Percentiles rank a stretch among this genome's conserved stretches.
Evolutionary conservation across 1,140 invertebrate species (phyloP).

Genomic region (Apis laboriosa): DNA sequence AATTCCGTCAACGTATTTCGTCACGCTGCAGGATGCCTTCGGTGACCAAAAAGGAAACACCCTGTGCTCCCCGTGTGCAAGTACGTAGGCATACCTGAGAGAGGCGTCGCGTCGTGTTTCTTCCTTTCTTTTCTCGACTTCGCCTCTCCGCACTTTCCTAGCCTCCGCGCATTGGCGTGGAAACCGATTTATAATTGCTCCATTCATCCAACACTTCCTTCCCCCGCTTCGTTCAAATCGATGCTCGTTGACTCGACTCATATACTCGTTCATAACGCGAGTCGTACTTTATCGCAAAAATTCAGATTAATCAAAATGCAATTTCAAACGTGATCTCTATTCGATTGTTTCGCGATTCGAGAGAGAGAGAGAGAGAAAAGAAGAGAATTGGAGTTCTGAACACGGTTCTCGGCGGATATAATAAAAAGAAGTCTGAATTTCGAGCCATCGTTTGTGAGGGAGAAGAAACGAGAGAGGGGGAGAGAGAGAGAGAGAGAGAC

Average conservation of each 20-base stretch:
- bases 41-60: conserved; percentile 42
- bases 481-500: conserved; percentile 59
- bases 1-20: conserved; percentile 67
- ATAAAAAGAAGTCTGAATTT: background rate
- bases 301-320: no score
- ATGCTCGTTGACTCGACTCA: no score
- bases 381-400: no score
- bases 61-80: background rate
- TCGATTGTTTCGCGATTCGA: no score
- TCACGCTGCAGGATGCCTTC: conserved; percentile 54
- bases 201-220: no score
- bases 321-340: no score
- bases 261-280: no score
- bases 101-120: background rate
- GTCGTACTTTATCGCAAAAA: no score
- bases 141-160: background rate
- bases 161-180: background rate
- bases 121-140: conserved; percentile 14
- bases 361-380: no score
- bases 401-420: background rate
- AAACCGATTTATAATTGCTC: background rate
- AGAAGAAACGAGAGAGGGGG: conserved; percentile 2
- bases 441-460: conserved; percentile 15
- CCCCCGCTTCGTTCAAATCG: no score
- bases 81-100: background rate